Base-by-base conservation (phyloP, 2,888 invertebrate genomes). In the Augochlorella aurata region DNA sequence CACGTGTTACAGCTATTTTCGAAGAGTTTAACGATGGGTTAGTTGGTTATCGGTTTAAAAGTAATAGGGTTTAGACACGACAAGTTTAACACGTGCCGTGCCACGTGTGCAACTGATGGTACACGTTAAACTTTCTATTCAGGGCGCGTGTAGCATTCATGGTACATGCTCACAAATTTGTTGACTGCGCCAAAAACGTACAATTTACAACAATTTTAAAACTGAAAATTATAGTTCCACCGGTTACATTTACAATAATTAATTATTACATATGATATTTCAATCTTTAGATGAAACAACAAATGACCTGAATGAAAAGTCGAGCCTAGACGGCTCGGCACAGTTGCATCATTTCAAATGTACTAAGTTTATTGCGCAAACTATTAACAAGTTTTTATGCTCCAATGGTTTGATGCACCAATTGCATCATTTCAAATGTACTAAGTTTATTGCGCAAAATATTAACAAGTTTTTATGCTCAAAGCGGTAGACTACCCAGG, bases 11-110 rank as follows among this genome's bases (percentile, higher is more conserved):
- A 77, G 82, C 83, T 78, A 38, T 47, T 45, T 67, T 67, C 67
- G 67, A 67, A 47, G 80, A 86, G 78, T 66, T 79, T 81, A 75
- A 83, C 78, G 72, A 73, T 74, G 63, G 69, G 74, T 74, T 75
- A 83, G 81, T 29, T 71, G 75, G 81, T 67, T 45, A 58, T 7
- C 67, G 16, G 45, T 65, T 84, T 81, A 67, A 74, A 58, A 74
- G 73, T 80, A 85, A 87, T 81, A 80, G 45, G 71, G 12, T 67
- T 38, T 44, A 29, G 12, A 14, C 61, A 54, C 67, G 71, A 54
- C 38, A n/a, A 7, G 69, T 44, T 77, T 87, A 87, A 87, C 87
- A 84, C 82, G 73, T 52, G 72, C 80, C 70, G 74, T 87, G 87
- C 16, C 18, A 18, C 18, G 50, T 50, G 38, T 38, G 38, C 38